These are phyloP conservation scores for Ostrea edulis DNA, from an alignment of 1,140 invertebrate species.

Conservation along the genomic window DNA sequence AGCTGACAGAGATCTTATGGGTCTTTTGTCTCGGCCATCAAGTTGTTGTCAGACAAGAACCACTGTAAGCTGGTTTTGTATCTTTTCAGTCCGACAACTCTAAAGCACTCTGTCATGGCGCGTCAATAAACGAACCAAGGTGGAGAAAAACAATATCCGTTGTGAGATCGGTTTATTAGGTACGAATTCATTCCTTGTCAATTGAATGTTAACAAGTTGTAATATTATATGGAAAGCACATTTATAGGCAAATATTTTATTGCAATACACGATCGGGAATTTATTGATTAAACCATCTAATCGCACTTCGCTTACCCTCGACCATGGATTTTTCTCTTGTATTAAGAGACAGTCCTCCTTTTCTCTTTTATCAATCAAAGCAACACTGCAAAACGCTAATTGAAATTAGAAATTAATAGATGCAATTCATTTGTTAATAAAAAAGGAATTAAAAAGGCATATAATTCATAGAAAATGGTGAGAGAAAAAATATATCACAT, in stretches of 20 bases:
- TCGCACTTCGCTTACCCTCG: not conserved
- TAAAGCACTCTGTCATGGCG: slow-evolving; percentile 14
- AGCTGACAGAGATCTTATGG: slow-evolving; percentile 3
- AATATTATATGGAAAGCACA: slow-evolving; percentile 34
- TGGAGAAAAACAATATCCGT: slow-evolving; percentile 34
- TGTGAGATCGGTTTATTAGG: slow-evolving; percentile 25
- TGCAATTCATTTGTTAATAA: slow-evolving; percentile 14
- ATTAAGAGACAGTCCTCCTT: not conserved
- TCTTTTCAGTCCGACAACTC: not conserved
- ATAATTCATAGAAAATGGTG: not conserved
- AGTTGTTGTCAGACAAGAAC: slow-evolving; percentile 13
- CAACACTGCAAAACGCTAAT: not conserved
- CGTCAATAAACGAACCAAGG: slow-evolving; percentile 17
- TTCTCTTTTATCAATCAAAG: not conserved
- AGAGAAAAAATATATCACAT: not conserved
- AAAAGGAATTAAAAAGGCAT: slow-evolving; percentile 9
- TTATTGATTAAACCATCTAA: slow-evolving; percentile 30
- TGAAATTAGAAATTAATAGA: not conserved
- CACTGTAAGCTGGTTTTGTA: slow-evolving; percentile 4
- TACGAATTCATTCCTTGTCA: slow-evolving; percentile 32
- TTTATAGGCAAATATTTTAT: slow-evolving; percentile 36
- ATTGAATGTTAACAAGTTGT: slow-evolving; percentile 39
- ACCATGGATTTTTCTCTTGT: not conserved
- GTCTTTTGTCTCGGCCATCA: slow-evolving; percentile 22
- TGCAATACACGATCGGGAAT: slow-evolving; percentile 21